phyloP scores from a whole-genome alignment of 53 echinoderm and acorn worm genomes.

The Henricia sp. region DNA sequence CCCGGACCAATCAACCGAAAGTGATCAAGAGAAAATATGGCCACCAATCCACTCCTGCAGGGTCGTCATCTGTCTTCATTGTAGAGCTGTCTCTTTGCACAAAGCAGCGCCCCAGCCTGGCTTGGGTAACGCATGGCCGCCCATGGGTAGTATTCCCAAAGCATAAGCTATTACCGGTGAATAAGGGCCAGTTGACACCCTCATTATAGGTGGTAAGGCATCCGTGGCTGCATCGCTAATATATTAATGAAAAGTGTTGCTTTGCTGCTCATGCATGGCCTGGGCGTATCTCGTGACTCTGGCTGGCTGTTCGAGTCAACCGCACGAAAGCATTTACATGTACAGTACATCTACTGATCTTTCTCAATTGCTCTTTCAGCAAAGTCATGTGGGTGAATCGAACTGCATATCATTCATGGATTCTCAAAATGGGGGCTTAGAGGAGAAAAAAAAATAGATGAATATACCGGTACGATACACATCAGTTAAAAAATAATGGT shows the following conservation, averaged over 20 bases:
- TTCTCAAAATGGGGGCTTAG: no score
- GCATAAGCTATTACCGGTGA: conserved; percentile 46
- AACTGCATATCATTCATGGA: no score
- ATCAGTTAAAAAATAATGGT: no score
- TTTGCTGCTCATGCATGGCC: conserved; percentile 37
- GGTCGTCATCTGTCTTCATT: conserved; percentile 49
- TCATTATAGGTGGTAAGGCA: conserved; percentile 22
- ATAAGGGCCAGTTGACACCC: conserved; percentile 55
- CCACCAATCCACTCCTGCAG: conserved; percentile 32
- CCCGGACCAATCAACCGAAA: no score
- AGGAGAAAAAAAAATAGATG: no score
- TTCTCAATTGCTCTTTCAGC: no score
- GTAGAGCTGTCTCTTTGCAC: background rate
- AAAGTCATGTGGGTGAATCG: no score
- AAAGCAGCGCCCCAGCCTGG: background rate
- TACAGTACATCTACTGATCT: no score
- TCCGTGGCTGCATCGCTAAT: conserved; percentile 19
- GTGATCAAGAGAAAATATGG: conserved; percentile 48
- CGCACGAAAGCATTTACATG: conserved; percentile 50
- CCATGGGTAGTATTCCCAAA: conserved; percentile 53
- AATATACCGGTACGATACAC: no score
- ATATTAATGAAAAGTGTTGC: conserved; percentile 60
- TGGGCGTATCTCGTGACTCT: conserved; percentile 6
- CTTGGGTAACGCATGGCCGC: conserved; percentile 10
- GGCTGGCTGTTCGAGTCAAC: background rate